A percentile compares a stretch with the other conserved stretches of the same genome.
Evolutionary conservation across 2,113 vertebrate genomes (phyloP).

Genomic region (Indicator maculatus): DNA sequence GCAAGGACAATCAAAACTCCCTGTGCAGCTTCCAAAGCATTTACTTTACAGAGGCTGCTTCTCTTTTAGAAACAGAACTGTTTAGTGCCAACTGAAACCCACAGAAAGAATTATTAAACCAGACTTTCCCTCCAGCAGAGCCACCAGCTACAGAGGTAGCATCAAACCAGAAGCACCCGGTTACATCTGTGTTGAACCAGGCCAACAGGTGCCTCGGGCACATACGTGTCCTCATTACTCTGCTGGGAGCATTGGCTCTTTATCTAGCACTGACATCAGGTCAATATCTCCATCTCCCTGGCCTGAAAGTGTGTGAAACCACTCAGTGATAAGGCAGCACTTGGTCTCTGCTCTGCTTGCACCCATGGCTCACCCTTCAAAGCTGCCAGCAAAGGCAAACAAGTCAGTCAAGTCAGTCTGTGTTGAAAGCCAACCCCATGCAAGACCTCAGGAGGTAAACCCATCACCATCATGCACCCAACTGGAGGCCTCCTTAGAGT

Average conservation of each 20-base stretch:
- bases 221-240: neutral
- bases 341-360: neutral
- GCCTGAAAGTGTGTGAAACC: neutral
- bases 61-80: neutral
- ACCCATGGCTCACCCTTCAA: neutral
- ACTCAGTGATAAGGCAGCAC: neutral
- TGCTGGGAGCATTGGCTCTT: neutral
- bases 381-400: neutral
- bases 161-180: neutral
- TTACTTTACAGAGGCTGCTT: neutral
- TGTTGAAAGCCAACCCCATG: neutral
- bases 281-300: neutral
- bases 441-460: neutral
- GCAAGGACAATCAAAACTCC: neutral
- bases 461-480: fast-evolving
- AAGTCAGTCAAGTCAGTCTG: neutral
- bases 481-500: neutral
- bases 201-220: slow-evolving; percentile 57
- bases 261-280: neutral
- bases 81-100: neutral
- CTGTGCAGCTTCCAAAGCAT: neutral
- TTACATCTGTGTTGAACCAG: neutral
- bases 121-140: neutral
- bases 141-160: neutral
- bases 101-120: neutral